Base-by-base conservation (phyloP, 2,113 vertebrate species). In the Amphilophus citrinellus region DNA sequence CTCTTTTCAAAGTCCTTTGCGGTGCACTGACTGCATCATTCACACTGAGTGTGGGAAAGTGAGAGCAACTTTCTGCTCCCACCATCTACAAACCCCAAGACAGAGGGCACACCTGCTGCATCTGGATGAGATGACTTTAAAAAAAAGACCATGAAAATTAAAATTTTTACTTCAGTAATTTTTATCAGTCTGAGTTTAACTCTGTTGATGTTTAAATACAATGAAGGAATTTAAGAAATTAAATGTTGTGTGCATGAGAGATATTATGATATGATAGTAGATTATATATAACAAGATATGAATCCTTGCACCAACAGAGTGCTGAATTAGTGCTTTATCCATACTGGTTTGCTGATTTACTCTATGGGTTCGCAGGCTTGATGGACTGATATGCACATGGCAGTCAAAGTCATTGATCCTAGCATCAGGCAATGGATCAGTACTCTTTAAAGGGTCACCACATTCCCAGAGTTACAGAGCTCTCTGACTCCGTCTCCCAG, bases 41-140 rank as follows among this genome's bases (percentile, higher is more conserved):
- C 85, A 62, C 35, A 86, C 22, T 61, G 47, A 84, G 85, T 91
- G 91, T 93, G 90, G 86, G 93, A 94, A 94, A 80, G 59, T 84
- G 79, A 53, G 78, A 77, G 2, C 47, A 85, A 76, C 76, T 77
- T 79, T 60, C 35, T 83, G 82, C 87, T 77, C 89, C 94, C 88
- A 92, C 35, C 37, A 53, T 56, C 2, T 59, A 79, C 73, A 58
- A 10, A 30, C 50, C 17, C 18, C 17, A 20, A 53, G 50, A 10
- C 79, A 80, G 4, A 61, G 2, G 57, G 59, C 32, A 63, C 61
- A 39, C 4, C n/a, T 85, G 77, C 9, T 44, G 53, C 84, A 91
- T 87, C 78, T 88, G 42, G 76, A 88, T 66, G 50, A 2, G 10
- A 77, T 6, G 3, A 53, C 18, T 73, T 53, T 73, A 20, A 53